Evolutionary conservation across 2,888 invertebrate species (phyloP), one percentile per base, ranked within the genome.

Genomic region (Cosmorhoe ocellata): DNA sequence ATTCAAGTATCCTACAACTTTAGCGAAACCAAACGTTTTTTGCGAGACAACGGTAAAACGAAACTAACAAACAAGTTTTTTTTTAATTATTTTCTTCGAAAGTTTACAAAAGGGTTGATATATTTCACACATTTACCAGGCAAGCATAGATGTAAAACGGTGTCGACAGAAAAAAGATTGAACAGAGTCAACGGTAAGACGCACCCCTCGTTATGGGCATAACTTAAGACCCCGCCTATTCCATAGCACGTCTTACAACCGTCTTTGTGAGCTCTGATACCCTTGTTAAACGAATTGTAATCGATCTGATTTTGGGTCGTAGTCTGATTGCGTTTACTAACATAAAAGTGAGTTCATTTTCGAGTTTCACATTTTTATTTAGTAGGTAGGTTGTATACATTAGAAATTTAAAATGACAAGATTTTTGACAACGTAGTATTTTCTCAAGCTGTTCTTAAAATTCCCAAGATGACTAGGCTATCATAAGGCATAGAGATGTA

Each of bases 401-500:
- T n/a, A n/a, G n/a, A n/a, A n/a, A n/a, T n/a, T n/a, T n/a, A n/a
- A n/a, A n/a, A n/a, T n/a, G n/a, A n/a, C n/a, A n/a, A n/a, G n/a
- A n/a, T n/a, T n/a, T n/a, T n/a, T n/a, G n/a, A n/a, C n/a, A n/a
- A n/a, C n/a, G n/a, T n/a, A 18, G 18, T 18, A 18, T 18, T 18
- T 18, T 37, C 37, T 22, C 33, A 55, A 38, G 33, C 3, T 44
- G 12, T n/a, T 51, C 32, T 30, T 41, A 37, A 3, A 13, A 45
- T 56, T 56, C 56, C 26, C 56, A 53, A 31, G 47, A 13, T n/a
- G 6, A 55, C 50, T 38, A 54, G 49, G 53, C 22, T n/a, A 36
- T 22, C 36, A 47, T 22, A 40, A 46, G 24, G n/a, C 10, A 36
- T 10, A 14, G 18, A 28, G 28, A 27, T 18, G 18, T 18, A 18